Base-by-base conservation (phyloP, 2,888 invertebrate genomes). In the Perizoma flavofasciatum region DNA sequence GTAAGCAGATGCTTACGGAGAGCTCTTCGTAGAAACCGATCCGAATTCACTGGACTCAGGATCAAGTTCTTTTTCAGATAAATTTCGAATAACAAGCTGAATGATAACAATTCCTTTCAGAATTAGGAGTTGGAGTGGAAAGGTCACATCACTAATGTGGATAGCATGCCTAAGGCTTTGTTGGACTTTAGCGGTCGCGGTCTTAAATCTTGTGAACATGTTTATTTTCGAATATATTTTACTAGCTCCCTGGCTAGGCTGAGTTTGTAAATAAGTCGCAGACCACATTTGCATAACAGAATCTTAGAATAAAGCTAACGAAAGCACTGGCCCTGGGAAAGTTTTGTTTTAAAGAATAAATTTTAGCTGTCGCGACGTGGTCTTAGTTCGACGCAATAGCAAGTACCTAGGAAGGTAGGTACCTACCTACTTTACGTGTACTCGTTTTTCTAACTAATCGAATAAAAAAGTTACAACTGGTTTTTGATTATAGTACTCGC, bases 181-280 rank as follows among this genome's bases (percentile, higher is more conserved):
- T 55, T 45, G 45, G 35, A 51, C 58, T 55, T 51, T 41, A 44
- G 40, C 51, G 57, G 57, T 49, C 53, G 49, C 46, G 47, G 54
- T 51, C 58, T 62, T 58, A 62, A 58, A 62, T 62, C 62, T 55
- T 45, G 51, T 55, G 55, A 58, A 62, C 58, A 62, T 61, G 61
- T 61, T 60, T 61, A 61, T 48, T 55, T 62, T 55, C 55, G 62
- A 58, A 58, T 58, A 58, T 58, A 22, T 22, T 22, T 22, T 22
- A 22, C 22, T 22, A 22, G 22, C 22, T 50, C 49, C 55, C 51
- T 43, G 48, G 57, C 58, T 37, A 34, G 40, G 32, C 50, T 48
- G 49, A 49, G 46, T 44, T 61, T 35, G 44, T 48, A 55, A 62
- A 58, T 58, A 58, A 54, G 53, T 47, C 53, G 11, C 45, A 35